phyloP scores from a whole-genome alignment of 2,113 vertebrate species.

The Tyto alba region DNA sequence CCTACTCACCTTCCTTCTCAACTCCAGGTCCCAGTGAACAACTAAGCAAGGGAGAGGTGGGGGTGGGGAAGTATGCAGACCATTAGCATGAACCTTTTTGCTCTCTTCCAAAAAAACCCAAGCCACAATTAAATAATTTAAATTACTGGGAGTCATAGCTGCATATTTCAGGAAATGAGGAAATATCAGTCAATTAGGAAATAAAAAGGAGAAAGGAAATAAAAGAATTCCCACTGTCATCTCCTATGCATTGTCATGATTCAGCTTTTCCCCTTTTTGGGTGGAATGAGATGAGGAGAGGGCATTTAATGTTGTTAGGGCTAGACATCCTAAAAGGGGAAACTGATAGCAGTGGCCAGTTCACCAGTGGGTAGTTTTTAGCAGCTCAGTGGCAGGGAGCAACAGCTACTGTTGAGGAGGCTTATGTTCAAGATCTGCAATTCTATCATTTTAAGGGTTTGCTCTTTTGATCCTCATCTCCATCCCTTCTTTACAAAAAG shows the following conservation, averaged over 20 bases:
- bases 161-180: background rate
- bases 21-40: background rate
- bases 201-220: background rate
- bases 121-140: background rate
- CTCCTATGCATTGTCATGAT: background rate
- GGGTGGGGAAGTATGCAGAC: background rate
- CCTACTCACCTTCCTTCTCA: background rate
- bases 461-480: background rate
- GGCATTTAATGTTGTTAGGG: background rate
- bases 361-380: background rate
- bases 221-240: background rate
- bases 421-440: background rate
- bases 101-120: background rate
- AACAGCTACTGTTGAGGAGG: background rate
- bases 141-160: background rate
- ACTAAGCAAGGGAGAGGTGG: background rate
- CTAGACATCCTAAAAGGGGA: background rate
- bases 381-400: background rate
- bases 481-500: background rate
- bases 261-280: background rate
- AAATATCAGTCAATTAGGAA: background rate
- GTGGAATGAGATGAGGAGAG: background rate
- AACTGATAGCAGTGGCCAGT: background rate
- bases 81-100: fast-evolving
- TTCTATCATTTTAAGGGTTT: background rate